Percentiles rank a stretch among this genome's conserved stretches.
Evolutionary conservation across 2,888 invertebrate genomes (phyloP).

Genomic region (Drosophila testacea): DNA sequence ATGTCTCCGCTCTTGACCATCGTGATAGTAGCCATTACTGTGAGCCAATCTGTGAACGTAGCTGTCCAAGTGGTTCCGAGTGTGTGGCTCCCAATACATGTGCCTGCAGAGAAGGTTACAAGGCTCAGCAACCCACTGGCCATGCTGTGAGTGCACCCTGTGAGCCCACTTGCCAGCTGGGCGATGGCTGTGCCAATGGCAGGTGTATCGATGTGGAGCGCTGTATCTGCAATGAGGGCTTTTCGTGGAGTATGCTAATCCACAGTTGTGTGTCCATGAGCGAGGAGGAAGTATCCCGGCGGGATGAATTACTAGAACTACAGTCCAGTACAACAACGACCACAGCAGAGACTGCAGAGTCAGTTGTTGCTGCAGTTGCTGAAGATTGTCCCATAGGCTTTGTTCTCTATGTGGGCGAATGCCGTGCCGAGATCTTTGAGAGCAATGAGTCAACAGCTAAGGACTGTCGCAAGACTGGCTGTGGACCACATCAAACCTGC

Average conservation of each 20-base stretch:
- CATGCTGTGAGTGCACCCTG: slow-evolving; percentile 72
- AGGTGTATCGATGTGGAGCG: slow-evolving; percentile 55
- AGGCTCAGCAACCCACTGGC: slow-evolving; percentile 35
- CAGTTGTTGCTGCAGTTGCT: slow-evolving; percentile 6
- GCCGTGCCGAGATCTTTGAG: slow-evolving; percentile 69
- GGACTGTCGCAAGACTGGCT: slow-evolving; percentile 47
- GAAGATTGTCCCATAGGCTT: slow-evolving; percentile 61
- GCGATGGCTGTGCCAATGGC: slow-evolving; percentile 69
- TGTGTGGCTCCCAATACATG: slow-evolving; percentile 76
- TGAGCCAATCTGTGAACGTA: slow-evolving; percentile 70
- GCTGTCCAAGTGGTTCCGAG: slow-evolving; percentile 58
- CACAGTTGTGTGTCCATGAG: slow-evolving; percentile 45
- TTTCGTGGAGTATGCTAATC: slow-evolving; percentile 35
- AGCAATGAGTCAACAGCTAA: slow-evolving; percentile 53
- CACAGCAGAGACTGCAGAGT: not conserved
- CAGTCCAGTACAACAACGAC: slow-evolving; percentile 12
- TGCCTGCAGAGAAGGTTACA: slow-evolving; percentile 66
- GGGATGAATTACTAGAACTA: not conserved
- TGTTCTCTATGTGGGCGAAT: slow-evolving; percentile 66
- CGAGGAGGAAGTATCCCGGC: slow-evolving; percentile 22
- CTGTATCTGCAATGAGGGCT: slow-evolving; percentile 68
- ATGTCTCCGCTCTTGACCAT: slow-evolving; percentile 60
- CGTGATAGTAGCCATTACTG: slow-evolving; percentile 68
- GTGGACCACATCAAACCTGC: slow-evolving; percentile 62
- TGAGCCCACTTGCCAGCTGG: slow-evolving; percentile 60